Base-by-base conservation (phyloP, 2,113 vertebrate species). In the Sitta europaea region DNA sequence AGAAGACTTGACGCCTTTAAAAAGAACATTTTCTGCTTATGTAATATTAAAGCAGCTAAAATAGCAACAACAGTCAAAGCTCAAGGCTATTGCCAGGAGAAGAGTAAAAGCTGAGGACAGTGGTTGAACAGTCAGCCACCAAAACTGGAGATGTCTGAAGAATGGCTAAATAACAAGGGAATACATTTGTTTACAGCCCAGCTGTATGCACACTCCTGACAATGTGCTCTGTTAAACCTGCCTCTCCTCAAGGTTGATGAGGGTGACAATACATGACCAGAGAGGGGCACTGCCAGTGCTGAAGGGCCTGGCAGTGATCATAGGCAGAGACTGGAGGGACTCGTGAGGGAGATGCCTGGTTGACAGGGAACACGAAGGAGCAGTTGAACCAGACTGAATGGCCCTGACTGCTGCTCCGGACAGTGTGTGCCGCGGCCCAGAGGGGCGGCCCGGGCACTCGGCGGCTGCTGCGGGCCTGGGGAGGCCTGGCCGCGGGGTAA, bases 21-120 rank as follows among this genome's bases (percentile, higher is more conserved):
- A 92, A 95, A 68, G 70, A 73, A 90, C 81, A 54, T 89, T 95
- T 96, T 90, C 66, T 86, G 21, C 79, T 93, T 94, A 90, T 86
- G 72, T 93, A 93, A 93, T 94, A 94, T 86, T 94, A 83, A 82
- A 93, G 24, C 74, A 88, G 71, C 84, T 91, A 94, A 96, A 92
- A 90, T 95, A 96, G 92, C 93, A 95, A 59, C 76, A 79, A 59
- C 81, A 86, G 53, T 92, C 51, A 89, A 90, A 94, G 92, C 86
- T 96, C 5, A 33, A 89, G 86, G 89, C 70, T 94, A n/a, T 76
- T 66, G 71, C 95, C 67, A 50, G 50, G 40, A 73, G 79, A 91
- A 78, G 65, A 92, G 57, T 40, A 54, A 71, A 84, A 95, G 29
- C 73, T 62, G 92, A 81, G 79, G 90, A 83, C 43, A 74, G 43